Base-by-base conservation (phyloP, 1,140 invertebrate species). In the Zaprionus kolodkinae region DNA sequence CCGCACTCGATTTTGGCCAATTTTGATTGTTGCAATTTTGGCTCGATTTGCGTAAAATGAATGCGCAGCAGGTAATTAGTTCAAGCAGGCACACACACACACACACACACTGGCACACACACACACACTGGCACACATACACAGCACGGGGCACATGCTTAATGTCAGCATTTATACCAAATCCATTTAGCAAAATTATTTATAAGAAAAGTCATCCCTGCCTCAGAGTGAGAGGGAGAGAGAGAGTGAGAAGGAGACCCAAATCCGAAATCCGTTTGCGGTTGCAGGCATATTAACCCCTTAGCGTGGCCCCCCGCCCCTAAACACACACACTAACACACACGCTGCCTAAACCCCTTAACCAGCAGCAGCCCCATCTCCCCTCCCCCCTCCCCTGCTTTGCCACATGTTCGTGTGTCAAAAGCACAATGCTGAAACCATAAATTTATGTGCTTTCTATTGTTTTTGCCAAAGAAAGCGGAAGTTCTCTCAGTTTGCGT, bases 391-490 rank as follows among this genome's bases (percentile, higher is more conserved):
- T 10, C 12, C 15, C 27, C 35, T 50, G 17, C 30, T 33, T 30
- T 30, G 6, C 25, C 76, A 87, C 82, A 86, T 84, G 80, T 63
- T 63, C 72, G 74, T 66, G 61, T 88, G 85, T 89, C 85, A 88
- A 88, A 88, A 88, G 85, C 85, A 88, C 84, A 88, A 88, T 88
- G 84, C 84, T 89, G 80, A 89, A 88, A 88, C 84, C 84, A 88
- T 88, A 88, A 88, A 88, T 88, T 88, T 88, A 88, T 88, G 84
- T 88, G 84, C 84, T 81, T 88, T 88, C 84, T 88, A 88, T 88
- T 88, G 84, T 88, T 88, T 88, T 88, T 88, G 85, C 85, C 84
- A 88, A 88, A 88, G 84, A 88, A 88, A 88, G 84, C 84, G 84
- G 84, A 88, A 88, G 84, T 89, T 88, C 40, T 45, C 40, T 9